Conservation (phyloP, 2,888 invertebrate species). For the Pheosia gnoma region DNA sequence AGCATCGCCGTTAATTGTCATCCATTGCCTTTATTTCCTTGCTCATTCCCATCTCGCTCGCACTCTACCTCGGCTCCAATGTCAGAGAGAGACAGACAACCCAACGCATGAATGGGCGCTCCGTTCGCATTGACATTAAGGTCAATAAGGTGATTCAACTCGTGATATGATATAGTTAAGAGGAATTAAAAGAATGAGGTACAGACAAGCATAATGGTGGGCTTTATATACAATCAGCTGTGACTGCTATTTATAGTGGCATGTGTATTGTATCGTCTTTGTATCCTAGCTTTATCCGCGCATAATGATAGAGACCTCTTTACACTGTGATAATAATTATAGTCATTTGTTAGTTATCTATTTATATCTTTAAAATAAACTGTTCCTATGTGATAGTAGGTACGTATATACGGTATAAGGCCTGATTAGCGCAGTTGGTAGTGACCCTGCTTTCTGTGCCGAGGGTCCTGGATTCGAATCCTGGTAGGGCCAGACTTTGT, state of each 20-base stretch:
- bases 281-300: background rate
- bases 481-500: no score
- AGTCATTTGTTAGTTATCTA: no score
- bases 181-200: slow-evolving; percentile 32
- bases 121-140: slow-evolving; percentile 67
- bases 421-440: no score
- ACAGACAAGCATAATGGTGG: slow-evolving; percentile 4
- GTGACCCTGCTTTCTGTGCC: no score
- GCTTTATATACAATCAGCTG: slow-evolving; percentile 1
- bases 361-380: no score
- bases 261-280: background rate
- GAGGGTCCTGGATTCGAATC: no score
- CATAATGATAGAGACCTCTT: no score
- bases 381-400: no score
- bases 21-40: slow-evolving; percentile 57
- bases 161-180: slow-evolving; percentile 47
- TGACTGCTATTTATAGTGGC: background rate
- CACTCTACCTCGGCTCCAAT: slow-evolving; percentile 12
- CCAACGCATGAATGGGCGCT: slow-evolving; percentile 61
- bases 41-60: slow-evolving; percentile 36
- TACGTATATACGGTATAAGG: no score
- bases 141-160: slow-evolving; percentile 76
- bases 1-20: slow-evolving; percentile 52
- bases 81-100: slow-evolving; percentile 42
- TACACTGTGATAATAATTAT: no score